A percentile compares a stretch with the other conserved stretches of the same genome.
These are phyloP conservation scores for Vidua chalybeata DNA, from an alignment of 2,113 vertebrate species.

Conservation along the genomic window DNA sequence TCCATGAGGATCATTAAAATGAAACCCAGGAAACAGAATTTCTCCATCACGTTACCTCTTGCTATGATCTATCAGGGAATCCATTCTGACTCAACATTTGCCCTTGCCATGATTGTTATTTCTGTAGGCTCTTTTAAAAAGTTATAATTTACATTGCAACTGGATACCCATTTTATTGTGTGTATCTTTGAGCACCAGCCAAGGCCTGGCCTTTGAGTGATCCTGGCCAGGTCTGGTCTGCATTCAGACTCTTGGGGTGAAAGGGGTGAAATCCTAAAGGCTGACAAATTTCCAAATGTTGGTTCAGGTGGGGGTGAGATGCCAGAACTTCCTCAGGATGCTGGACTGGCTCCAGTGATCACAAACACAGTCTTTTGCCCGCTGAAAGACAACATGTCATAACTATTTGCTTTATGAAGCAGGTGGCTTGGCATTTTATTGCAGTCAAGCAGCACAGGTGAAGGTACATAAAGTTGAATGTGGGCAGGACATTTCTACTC, in stretches of 20 bases:
- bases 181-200: neutral
- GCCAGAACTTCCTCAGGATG: slow-evolving; percentile 12
- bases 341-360: slow-evolving; percentile 16
- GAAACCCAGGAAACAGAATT: neutral
- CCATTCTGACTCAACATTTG: neutral
- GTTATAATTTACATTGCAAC: neutral
- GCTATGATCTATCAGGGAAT: neutral
- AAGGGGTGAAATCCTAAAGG: neutral
- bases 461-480: neutral
- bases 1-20: neutral
- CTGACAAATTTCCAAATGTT: slow-evolving; percentile 12
- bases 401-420: neutral
- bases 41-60: neutral
- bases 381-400: neutral
- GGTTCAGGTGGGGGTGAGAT: slow-evolving; percentile 38
- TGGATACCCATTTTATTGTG: neutral
- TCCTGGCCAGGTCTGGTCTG: neutral
- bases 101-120: neutral
- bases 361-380: neutral
- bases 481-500: neutral
- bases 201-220: neutral
- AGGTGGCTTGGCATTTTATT: neutral
- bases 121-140: neutral
- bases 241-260: neutral
- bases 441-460: neutral